phyloP scores from a whole-genome alignment of 1,140 invertebrate species.

The Bombus consobrinus region DNA sequence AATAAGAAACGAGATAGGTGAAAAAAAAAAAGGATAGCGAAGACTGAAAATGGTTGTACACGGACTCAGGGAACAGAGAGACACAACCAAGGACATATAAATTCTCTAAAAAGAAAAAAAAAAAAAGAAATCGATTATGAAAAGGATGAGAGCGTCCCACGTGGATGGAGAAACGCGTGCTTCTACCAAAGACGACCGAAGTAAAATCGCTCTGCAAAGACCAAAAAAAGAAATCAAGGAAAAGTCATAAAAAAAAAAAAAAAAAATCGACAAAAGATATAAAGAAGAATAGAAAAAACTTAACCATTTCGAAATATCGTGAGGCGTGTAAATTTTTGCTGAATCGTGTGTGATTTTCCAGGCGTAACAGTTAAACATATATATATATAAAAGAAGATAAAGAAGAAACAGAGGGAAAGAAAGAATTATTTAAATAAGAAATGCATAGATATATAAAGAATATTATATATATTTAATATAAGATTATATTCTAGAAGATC shows the following conservation, averaged over 20 bases:
- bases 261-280: background rate
- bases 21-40: slow-evolving; percentile 64
- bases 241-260: background rate
- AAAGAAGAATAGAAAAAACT: slow-evolving; percentile 1
- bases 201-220: slow-evolving; percentile 73
- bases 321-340: background rate
- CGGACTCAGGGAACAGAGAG: slow-evolving; percentile 78
- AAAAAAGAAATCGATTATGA: slow-evolving; percentile 59
- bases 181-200: slow-evolving; percentile 79
- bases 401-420: slow-evolving; percentile 35
- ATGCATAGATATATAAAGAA: slow-evolving; percentile 30
- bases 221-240: slow-evolving; percentile 69
- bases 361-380: slow-evolving; percentile 37
- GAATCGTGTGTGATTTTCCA: slow-evolving; percentile 45
- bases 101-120: slow-evolving; percentile 55
- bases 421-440: slow-evolving; percentile 57
- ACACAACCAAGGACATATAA: slow-evolving; percentile 61
- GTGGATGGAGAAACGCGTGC: slow-evolving; percentile 48
- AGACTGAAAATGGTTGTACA: slow-evolving; percentile 79
- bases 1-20: background rate
- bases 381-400: slow-evolving; percentile 34
- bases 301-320: background rate
- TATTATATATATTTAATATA: slow-evolving; percentile 65
- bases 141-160: slow-evolving; percentile 49
- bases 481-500: slow-evolving; percentile 58